Base-by-base conservation (phyloP, 1,140 invertebrate genomes). In the Gryon sp. region DNA sequence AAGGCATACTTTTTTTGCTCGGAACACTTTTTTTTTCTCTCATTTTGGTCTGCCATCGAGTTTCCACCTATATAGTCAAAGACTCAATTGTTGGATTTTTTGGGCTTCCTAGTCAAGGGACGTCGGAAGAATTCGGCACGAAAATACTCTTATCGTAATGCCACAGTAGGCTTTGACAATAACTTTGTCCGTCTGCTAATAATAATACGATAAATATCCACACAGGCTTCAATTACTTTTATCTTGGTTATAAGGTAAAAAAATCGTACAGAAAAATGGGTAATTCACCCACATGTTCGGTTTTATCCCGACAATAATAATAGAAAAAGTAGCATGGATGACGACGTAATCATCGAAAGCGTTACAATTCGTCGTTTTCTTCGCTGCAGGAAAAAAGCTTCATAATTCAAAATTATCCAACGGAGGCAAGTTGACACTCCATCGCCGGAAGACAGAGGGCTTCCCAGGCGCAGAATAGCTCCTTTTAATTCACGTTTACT, bases 401-500 rank as follows among this genome's bases (percentile, higher is more conserved):
- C 72, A 59, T 74, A 70, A 76, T 76, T 76, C 59, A 70, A 59
- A 55, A 76, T 76, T 65, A 70, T 72, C 72, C 53, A 60, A 66
- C 69, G 53, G 28, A 69, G 63, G 50, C 69, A 45, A 65, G 69
- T 74, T 59, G 52, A 78, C 59, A 57, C 65, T 78, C 76, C 65
- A 65, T 60, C 59, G 76, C 76, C 72, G 52, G 59, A 65, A 75
- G 76, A 60, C 76, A 78, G 48, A 74, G 45, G 52, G 63, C 66
- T 70, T 76, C 70, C 75, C 60, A 45, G 40, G 57, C 57, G 38
- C 76, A 20, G 57, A 52, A 59, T 78, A 77, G 79, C 81, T 80
- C 78, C 81, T 87, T 87, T 88, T 88, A 88, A 87, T 87, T 84
- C 84, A 80, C 86, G 83, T 86, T 87, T 86, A 87, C 82, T 82